phyloP scores from a whole-genome alignment of 2,113 vertebrate species.

The Chloebia gouldiae region DNA sequence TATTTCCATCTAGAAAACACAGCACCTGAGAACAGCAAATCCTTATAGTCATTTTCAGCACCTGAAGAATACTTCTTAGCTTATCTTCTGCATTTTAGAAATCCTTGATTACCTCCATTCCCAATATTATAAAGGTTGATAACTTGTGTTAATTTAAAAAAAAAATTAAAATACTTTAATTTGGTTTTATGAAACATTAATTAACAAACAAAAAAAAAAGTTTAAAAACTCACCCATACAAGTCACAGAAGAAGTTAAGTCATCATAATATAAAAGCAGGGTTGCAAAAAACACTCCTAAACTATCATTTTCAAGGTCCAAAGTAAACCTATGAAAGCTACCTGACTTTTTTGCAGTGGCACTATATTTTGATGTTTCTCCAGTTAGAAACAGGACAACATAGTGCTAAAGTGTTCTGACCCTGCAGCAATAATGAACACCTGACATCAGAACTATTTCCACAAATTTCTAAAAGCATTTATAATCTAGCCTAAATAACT shows the following conservation, averaged over 20 bases:
- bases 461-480: background rate
- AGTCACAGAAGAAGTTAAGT: background rate
- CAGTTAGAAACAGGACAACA: background rate
- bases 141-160: background rate
- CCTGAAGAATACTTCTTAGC: background rate
- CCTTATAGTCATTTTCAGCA: conserved; percentile 27
- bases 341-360: background rate
- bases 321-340: background rate
- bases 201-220: background rate
- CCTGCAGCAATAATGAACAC: background rate
- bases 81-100: background rate
- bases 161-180: background rate
- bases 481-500: background rate
- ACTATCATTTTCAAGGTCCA: background rate
- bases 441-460: background rate
- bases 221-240: background rate
- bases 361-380: conserved; percentile 5
- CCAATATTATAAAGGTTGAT: background rate
- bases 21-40: conserved; percentile 43
- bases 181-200: background rate
- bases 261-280: background rate
- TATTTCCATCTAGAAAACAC: conserved; percentile 15
- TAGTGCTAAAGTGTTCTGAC: background rate
- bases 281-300: background rate
- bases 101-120: background rate